phyloP scores from a whole-genome alignment of 92 coral and sea anemone species.

The Palythoa caribaeorum region DNA sequence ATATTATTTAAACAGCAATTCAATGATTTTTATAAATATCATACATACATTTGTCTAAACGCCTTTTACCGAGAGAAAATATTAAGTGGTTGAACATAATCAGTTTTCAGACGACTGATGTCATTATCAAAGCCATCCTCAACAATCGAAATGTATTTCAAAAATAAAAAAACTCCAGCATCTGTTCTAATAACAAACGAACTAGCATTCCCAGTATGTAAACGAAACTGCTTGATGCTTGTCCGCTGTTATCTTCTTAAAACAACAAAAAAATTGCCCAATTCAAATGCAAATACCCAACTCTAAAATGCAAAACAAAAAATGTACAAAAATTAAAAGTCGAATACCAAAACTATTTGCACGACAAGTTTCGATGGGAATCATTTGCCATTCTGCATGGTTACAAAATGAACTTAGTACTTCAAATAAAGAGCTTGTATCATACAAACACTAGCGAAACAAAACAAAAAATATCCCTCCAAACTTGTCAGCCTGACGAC shows the following conservation, averaged over 20 bases:
- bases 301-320: background rate
- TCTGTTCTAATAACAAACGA: background rate
- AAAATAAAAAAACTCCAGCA: no score
- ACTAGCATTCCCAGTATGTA: background rate
- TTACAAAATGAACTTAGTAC: background rate
- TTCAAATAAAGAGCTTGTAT: background rate
- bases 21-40: background rate
- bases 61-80: background rate
- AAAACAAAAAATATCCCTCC: background rate
- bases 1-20: background rate
- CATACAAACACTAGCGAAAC: background rate
- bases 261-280: background rate
- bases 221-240: background rate
- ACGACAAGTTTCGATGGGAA: background rate
- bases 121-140: background rate
- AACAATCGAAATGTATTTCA: background rate
- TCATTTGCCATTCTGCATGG: background rate
- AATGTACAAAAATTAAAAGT: background rate
- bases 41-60: background rate
- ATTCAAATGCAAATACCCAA: background rate
- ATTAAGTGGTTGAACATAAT: background rate
- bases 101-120: background rate
- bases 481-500: background rate
- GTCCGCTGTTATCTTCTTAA: background rate
- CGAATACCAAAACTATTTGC: background rate